Evolutionary conservation across 2,113 vertebrate genomes (phyloP), one percentile per base, ranked within the genome.

Genomic region (Nymphicus hollandicus): DNA sequence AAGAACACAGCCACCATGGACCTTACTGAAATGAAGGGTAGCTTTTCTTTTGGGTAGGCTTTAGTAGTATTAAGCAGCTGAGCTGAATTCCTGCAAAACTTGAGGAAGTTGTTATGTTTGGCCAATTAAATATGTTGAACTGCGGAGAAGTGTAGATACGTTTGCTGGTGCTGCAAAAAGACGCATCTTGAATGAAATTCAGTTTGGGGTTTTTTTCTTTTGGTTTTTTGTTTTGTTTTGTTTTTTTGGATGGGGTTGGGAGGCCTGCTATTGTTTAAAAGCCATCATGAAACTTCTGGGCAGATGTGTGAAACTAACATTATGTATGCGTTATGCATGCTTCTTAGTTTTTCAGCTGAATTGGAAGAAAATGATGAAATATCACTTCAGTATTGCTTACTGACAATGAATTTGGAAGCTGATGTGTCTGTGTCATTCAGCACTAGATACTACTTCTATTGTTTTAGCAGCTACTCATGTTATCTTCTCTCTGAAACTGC

Each of bases 361-460:
- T 19, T 79, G 22, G n/a, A 93, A 72, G 73, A 72, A 91, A 93
- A 65, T 49, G 25, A 28, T 69, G 52, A 64, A 65, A 61, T 84
- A 58, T 5, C 11, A 37, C 24, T n/a, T 88, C 11, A 65, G 18
- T 14, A 25, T 74, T 94, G n/a, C 27, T 92, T 66, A 47, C 20
- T 85, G n/a, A 11, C 31, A 68, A 29, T 69, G 69, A 50, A 35
- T 70, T 81, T 50, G 44, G 61, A 89, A 89, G 16, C 43, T 80
- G 22, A 27, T 37, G 31, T 61, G 16, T 55, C 22, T 24, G 2
- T 41, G 35, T 41, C n/a, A 60, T 69, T 79, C 33, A 84, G 31
- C 69, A 27, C 17, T 66, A 83, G 49, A 39, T 28, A 24, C 24
- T 72, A 11, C 47, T 71, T 83, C 7, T 58, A 11, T 83, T 52